Evolutionary conservation across 1,140 invertebrate species (phyloP).

Genomic region (Cherax quadricarinatus): DNA sequence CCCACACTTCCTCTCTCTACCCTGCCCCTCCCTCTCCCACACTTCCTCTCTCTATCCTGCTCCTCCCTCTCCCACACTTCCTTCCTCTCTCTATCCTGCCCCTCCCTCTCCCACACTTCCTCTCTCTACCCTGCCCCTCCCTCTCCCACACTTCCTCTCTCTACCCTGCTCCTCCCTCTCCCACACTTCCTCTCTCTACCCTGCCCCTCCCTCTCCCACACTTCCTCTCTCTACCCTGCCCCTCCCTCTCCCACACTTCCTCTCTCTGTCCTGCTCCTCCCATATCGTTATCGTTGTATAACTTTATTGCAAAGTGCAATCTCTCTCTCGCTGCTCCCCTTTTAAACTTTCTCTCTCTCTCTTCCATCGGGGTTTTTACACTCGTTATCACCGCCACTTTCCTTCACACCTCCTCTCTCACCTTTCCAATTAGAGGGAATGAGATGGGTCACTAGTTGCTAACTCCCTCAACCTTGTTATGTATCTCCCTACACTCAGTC

Average conservation of each 20-base stretch:
- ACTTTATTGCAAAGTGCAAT: neutral
- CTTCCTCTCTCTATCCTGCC: too few relatives aligned
- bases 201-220: too few relatives aligned
- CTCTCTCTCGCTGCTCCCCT: neutral
- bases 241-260: too few relatives aligned
- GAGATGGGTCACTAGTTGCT: neutral
- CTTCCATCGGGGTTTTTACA: neutral
- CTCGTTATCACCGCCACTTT: too few relatives aligned
- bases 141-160: neutral
- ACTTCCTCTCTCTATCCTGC: too few relatives aligned
- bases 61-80: too few relatives aligned
- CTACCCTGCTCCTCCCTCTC: neutral
- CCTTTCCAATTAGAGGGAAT: neutral
- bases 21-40: too few relatives aligned
- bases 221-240: neutral
- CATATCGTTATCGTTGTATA: neutral
- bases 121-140: too few relatives aligned
- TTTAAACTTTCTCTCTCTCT: neutral
- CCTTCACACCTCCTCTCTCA: neutral
- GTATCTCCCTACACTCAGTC: neutral
- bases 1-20: too few relatives aligned
- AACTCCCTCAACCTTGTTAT: neutral
- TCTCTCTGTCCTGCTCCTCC: too few relatives aligned
- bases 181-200: too few relatives aligned
- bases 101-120: too few relatives aligned